A percentile compares a stretch with the other conserved stretches of the same genome.
These are phyloP conservation scores for Cardiocondyla obscurior DNA, from an alignment of 1,140 invertebrate genomes.

Conservation along the genomic window DNA sequence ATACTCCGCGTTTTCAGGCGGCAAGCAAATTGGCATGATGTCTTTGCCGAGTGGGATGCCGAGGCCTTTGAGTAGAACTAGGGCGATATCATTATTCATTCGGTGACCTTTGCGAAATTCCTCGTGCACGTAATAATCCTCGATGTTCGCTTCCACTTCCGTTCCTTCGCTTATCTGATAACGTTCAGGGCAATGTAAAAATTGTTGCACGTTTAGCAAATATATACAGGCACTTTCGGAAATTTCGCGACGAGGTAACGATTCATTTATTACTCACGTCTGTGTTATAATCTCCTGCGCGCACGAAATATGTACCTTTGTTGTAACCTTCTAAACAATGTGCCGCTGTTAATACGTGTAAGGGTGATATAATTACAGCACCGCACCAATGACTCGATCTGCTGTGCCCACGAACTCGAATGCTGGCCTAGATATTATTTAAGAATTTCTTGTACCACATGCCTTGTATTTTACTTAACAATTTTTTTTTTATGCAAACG, in stretches of 20 bases:
- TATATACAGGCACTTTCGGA: neutral
- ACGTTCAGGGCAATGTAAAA: neutral
- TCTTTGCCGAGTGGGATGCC: conserved; percentile 87
- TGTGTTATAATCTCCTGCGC: conserved; percentile 89
- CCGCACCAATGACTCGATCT: conserved; percentile 90
- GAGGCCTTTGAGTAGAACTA: conserved; percentile 87
- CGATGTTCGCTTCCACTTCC: conserved; percentile 88
- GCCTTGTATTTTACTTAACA: too few relatives aligned
- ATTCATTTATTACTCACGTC: conserved; percentile 84
- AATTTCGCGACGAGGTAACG: neutral
- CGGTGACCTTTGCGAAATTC: conserved; percentile 86
- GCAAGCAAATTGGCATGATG: conserved; percentile 91
- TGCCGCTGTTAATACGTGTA: conserved; percentile 91
- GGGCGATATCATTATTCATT: conserved; percentile 90
- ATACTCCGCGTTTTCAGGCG: conserved; percentile 84
- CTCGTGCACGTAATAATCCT: conserved; percentile 88
- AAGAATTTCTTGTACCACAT: neutral
- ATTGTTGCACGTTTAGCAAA: neutral
- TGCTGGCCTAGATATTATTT: conserved; percentile 85
- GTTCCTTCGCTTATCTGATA: conserved; percentile 85
- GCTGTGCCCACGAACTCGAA: conserved; percentile 86
- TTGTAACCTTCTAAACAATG: conserved; percentile 90
- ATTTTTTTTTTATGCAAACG: neutral
- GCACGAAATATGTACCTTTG: conserved; percentile 87
- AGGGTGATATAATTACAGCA: conserved; percentile 88